A percentile compares a stretch with the other conserved stretches of the same genome.
Evolutionary conservation across 2,113 vertebrate species (phyloP).

Genomic region (Grammomys dolichurus): DNA sequence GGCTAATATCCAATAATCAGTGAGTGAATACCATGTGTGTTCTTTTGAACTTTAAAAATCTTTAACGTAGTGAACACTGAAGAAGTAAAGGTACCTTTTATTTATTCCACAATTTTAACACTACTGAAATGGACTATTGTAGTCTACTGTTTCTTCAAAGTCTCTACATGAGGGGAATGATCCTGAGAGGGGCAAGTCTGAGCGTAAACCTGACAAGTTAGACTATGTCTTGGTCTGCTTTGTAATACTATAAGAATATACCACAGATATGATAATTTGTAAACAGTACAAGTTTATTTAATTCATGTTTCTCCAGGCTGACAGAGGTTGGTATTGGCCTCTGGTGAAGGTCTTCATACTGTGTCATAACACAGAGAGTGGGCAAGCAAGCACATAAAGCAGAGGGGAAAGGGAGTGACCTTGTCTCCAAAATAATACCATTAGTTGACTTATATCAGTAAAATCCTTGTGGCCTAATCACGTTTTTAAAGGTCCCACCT

Average conservation of each 20-base stretch:
- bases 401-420: no score
- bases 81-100: constrained; percentile 38
- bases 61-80: not conserved
- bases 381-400: not conserved
- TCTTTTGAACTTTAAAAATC: constrained; percentile 23
- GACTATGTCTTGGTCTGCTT: not conserved
- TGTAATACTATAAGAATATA: not conserved
- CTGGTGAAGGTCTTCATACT: not conserved
- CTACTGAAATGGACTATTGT: constrained; percentile 1
- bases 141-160: not conserved
- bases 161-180: not conserved
- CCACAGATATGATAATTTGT: not conserved
- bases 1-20: no score
- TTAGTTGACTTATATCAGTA: not conserved
- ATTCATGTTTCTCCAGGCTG: not conserved
- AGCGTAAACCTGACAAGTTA: not conserved
- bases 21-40: no score
- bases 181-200: not conserved
- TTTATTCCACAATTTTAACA: not conserved
- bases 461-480: not conserved
- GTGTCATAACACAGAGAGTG: not conserved
- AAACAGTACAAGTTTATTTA: not conserved
- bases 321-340: not conserved
- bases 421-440: not conserved
- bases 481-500: not conserved